Evolutionary conservation across 2,888 invertebrate species (phyloP).

Genomic region (Myopa tessellatipennis): DNA sequence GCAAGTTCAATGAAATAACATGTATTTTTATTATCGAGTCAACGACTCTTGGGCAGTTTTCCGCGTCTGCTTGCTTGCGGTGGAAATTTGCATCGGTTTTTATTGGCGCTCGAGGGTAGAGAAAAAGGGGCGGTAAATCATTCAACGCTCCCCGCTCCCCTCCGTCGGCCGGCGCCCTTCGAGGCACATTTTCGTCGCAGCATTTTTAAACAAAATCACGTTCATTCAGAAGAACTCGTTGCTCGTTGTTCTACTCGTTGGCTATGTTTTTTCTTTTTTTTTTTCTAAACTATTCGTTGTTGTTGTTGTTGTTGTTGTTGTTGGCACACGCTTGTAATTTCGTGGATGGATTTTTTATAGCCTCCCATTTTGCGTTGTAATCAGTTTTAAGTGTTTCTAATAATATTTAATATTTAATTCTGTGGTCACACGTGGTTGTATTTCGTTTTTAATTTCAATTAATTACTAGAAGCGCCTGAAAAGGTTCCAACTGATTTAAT

Average conservation of each 20-base stretch:
- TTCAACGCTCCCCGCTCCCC: no score
- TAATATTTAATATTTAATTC: not conserved
- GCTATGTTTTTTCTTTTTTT: no score
- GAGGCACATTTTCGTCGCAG: no score
- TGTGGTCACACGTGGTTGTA: no score
- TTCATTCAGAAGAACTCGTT: no score
- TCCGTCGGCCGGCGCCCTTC: no score
- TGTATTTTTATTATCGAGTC: slow-evolving; percentile 28
- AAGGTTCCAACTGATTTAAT: not conserved
- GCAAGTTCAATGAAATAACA: slow-evolving; percentile 32
- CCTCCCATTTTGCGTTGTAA: slow-evolving; percentile 15
- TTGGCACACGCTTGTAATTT: not conserved
- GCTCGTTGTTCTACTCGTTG: no score
- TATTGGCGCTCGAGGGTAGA: not conserved
- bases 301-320: not conserved
- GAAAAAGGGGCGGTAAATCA: no score
- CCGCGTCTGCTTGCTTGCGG: not conserved
- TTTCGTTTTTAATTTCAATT: no score
- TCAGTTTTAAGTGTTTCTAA: not conserved
- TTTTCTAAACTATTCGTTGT: not conserved
- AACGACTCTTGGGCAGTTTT: slow-evolving; percentile 22
- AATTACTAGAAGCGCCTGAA: no score
- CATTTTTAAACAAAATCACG: no score
- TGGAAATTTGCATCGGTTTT: slow-evolving; percentile 23
- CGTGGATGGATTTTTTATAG: not conserved